phyloP scores from a whole-genome alignment of 2,797 vertebrate genomes.

The Hypotaenidia okinawae region DNA sequence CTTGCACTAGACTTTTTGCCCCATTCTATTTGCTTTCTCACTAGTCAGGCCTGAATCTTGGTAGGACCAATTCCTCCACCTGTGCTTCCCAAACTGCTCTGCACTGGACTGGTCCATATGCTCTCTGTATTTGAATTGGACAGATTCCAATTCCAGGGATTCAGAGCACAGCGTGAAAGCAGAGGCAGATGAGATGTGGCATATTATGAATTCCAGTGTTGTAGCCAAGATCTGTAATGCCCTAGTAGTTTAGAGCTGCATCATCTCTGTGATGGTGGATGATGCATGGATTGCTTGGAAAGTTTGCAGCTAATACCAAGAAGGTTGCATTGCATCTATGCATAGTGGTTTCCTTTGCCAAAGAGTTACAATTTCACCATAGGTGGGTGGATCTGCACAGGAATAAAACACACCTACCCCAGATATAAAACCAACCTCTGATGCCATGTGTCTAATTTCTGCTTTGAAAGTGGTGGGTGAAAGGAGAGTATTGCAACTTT shows the following conservation, averaged over 20 bases:
- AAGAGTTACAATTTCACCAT: neutral
- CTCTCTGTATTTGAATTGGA: neutral
- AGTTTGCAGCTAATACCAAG: neutral
- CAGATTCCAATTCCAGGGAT: neutral
- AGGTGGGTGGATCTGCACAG: neutral
- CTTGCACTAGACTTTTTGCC: neutral
- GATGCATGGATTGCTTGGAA: neutral
- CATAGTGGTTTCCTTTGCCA: neutral
- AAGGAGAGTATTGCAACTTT: neutral
- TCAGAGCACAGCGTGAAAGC: neutral
- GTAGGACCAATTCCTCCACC: neutral
- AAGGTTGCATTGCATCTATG: neutral
- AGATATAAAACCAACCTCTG: neutral
- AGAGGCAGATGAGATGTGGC: neutral
- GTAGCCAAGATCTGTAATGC: neutral
- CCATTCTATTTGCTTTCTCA: neutral
- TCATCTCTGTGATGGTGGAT: neutral
- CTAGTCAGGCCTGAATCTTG: neutral
- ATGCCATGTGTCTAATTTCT: neutral
- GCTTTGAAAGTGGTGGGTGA: neutral
- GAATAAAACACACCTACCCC: neutral
- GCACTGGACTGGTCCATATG: neutral
- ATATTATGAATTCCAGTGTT: neutral
- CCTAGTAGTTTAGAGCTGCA: neutral
- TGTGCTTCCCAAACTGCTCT: neutral